Base-by-base conservation (phyloP, 2,113 vertebrate species). In the Corydoras sp. region DNA sequence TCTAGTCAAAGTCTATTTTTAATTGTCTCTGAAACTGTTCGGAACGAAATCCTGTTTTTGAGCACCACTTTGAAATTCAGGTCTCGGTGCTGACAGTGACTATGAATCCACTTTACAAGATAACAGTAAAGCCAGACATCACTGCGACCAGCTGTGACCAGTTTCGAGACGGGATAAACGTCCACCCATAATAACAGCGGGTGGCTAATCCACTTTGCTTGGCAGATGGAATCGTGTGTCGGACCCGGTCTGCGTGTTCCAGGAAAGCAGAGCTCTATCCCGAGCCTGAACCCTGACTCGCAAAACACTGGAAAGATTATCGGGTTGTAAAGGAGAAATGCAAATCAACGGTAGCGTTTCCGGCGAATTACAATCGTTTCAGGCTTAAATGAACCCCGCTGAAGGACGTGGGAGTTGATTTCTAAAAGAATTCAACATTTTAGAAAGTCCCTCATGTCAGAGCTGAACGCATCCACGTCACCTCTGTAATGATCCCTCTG, bases 181-280 rank as follows among this genome's bases (percentile, higher is more conserved):
- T 61, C 55, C 79, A 67, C 81, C 76, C 63, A 73, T 77, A 86
- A 82, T 77, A 79, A 80, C 80, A 79, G 82, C 77, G 62, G 80
- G 83, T 35, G 5, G 83, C 78, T 84, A 86, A 88, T 85, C 82
- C 81, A 83, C 73, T 84, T 81, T 81, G 50, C 81, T 73, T 80
- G 82, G 81, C 81, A 81, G 81, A 50, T 72, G 71, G 48, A 67
- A 69, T 74, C 65, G 15, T 4, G 63, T 58, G 69, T 80, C 81
- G 74, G 79, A 75, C 74, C 72, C 77, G 72, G 73, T 64, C 76
- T 67, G 77, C 73, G 80, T 76, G 81, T 80, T 82, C 75, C 71
- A 70, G 58, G 77, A 76, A 81, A 73, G 77, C 83, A 72, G 73
- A 79, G 65, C 56, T 69, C 48, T 18, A 56, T 55, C 9, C 48